phyloP scores from a whole-genome alignment of 2,797 vertebrate genomes.

The Dipus sagitta region DNA sequence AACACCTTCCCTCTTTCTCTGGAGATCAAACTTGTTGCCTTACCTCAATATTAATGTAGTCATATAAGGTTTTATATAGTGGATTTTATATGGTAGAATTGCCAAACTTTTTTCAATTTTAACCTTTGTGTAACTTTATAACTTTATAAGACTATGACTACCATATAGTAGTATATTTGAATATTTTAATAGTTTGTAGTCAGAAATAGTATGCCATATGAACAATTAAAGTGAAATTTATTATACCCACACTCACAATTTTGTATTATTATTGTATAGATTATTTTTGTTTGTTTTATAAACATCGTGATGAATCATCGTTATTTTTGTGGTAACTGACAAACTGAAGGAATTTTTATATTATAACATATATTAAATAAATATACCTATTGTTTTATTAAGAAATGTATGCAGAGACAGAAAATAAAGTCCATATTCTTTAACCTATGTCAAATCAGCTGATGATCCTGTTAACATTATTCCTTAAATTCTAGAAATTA shows the following conservation, averaged over 20 bases:
- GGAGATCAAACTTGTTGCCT: background rate
- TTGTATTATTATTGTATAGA: background rate
- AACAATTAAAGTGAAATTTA: background rate
- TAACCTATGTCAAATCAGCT: background rate
- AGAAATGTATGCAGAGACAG: background rate
- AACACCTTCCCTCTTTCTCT: background rate
- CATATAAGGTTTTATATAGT: background rate
- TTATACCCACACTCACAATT: background rate
- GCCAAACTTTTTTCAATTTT: too few species aligned
- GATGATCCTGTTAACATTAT: background rate
- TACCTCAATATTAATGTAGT: background rate
- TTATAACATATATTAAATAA: background rate
- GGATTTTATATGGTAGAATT: too few species aligned
- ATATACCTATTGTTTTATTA: background rate
- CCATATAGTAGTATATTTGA: too few species aligned
- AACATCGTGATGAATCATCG: background rate
- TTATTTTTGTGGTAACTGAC: background rate
- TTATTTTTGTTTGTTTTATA: background rate
- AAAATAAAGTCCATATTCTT: background rate
- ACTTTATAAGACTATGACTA: too few species aligned
- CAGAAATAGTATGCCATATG: too few species aligned
- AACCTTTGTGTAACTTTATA: too few species aligned
- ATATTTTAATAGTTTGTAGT: too few species aligned
- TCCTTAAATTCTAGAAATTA: background rate
- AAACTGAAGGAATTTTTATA: background rate